Conservation (phyloP, 2,888 invertebrate species). For the Oscheius onirici region DNA sequence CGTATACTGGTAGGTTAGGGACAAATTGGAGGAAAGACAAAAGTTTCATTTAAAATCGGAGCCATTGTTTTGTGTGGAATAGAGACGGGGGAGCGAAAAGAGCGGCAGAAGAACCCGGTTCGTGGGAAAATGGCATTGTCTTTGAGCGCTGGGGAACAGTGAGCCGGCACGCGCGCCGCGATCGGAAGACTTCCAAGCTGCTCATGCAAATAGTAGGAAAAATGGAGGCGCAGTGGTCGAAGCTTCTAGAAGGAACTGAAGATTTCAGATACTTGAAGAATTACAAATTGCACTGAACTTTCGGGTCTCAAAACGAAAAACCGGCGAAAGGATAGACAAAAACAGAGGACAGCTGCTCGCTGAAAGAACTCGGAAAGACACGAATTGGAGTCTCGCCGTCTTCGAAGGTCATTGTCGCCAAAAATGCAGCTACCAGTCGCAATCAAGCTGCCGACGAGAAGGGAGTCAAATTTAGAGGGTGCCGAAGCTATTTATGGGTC, state of each 20-base stretch:
- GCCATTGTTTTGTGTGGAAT: background rate
- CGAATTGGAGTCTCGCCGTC: background rate
- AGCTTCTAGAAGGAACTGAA: no score
- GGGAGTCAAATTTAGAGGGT: background rate
- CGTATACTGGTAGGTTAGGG: background rate
- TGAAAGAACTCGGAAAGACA: background rate
- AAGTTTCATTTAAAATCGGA: background rate
- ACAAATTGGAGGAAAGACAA: background rate
- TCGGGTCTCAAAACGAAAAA: background rate
- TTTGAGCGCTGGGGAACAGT: background rate
- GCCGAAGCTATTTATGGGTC: background rate
- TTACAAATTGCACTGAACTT: background rate
- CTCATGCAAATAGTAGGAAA: background rate
- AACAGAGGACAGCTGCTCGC: background rate
- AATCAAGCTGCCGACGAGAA: background rate
- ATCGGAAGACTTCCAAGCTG: background rate
- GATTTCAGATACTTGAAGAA: background rate
- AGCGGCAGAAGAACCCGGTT: background rate
- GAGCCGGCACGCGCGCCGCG: no score
- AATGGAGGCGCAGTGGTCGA: background rate
- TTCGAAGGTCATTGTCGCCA: constrained; percentile 13
- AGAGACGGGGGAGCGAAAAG: background rate
- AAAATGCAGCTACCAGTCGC: constrained; percentile 26
- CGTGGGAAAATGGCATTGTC: constrained; percentile 24
- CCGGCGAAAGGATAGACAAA: background rate